Evolutionary conservation across 2,797 vertebrate genomes (phyloP), one percentile per base, ranked within the genome.

Genomic region (Chloroceryle inda): DNA sequence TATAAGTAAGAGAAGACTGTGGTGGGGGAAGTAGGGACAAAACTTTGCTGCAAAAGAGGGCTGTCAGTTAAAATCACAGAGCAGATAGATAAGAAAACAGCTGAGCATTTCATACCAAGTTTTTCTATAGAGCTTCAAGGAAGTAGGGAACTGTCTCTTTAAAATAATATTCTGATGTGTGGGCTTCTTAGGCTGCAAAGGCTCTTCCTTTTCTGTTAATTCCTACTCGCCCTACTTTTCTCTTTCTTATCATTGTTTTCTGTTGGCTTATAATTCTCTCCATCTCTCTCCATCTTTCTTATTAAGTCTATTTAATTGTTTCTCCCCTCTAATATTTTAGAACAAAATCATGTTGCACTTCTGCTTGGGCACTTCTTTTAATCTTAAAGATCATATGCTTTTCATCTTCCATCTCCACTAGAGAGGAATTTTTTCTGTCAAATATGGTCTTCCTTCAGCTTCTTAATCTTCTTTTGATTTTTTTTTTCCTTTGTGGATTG

Each of bases 391-490:
- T 67, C 40, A 52, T 49, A 73, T 90, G 23, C 19, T 42, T 95
- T 95, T 93, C 69, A 82, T 91, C 82, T 89, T 72, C 71, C 13
- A 15, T 62, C 20, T 83, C n/a, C 82, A 91, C 85, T 69, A 85
- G 37, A 71, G 20, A 4, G 5, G 17, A 91, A 9, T 55, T 76
- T 91, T 37, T 37, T 59, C 62, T 88, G 87, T 94, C 56, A 81
- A 67, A 84, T 47, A 22, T 33, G 9, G 3, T 66, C 44, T 82
- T 69, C 88, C 31, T 94, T 94, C 79, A 68, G 24, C 22, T 75
- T 82, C 58, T 89, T 89, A 80, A 94, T 95, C 93, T 80, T 89
- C 74, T 81, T 81, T 72, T 84, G 63, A 74, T 33, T 20, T 18
- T 93, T 67, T 40, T 40, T 52, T 68, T 29, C 19, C 38, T 83